Evolutionary conservation across 64 coral and sea anemone species (phyloP), one percentile per base, ranked within the genome.

Genomic region (Anthopleura sola): DNA sequence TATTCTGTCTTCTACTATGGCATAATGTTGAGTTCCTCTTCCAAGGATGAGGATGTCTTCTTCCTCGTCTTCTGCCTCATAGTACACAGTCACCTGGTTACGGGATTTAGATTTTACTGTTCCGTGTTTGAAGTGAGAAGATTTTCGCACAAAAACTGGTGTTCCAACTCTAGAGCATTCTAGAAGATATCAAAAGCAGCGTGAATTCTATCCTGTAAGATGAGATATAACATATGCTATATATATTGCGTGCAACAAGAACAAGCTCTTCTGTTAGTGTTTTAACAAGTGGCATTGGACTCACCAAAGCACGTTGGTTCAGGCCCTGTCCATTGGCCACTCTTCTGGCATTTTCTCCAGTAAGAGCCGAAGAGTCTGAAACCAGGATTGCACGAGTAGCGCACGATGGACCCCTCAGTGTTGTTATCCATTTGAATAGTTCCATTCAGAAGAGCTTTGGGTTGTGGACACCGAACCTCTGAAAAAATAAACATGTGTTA

Each of bases 231-330:
- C n/a, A n/a, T n/a, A 48, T 48, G 3, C 46, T 48, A 48, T 48
- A 48, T 11, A 48, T 3, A 48, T 48, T 48, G 46, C 46, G 46
- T 11, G 46, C 46, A 48, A 3, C 11, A 11, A n/a, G n/a, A n/a
- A n/a, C n/a, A n/a, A n/a, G n/a, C n/a, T n/a, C n/a, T n/a, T n/a
- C n/a, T n/a, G n/a, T n/a, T n/a, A n/a, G n/a, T n/a, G n/a, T n/a
- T n/a, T n/a, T n/a, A n/a, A 71, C 11, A 16, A 62, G 58, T n/a
- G 11, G n/a, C 8, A 62, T 10, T n/a, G 80, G 53, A 53, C 82
- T 94, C 90, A 95, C 93, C 89, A 39, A 87, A 54, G 21, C 93
- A 95, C 37, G 58, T 91, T 5, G 93, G 93, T 71, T 88, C 57
- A 3, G 86, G 79, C 26, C 93, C 93, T 24, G 89, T 95, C 93